Conservation (phyloP, 2,888 invertebrate species). For the Meandrusa payeni region DNA sequence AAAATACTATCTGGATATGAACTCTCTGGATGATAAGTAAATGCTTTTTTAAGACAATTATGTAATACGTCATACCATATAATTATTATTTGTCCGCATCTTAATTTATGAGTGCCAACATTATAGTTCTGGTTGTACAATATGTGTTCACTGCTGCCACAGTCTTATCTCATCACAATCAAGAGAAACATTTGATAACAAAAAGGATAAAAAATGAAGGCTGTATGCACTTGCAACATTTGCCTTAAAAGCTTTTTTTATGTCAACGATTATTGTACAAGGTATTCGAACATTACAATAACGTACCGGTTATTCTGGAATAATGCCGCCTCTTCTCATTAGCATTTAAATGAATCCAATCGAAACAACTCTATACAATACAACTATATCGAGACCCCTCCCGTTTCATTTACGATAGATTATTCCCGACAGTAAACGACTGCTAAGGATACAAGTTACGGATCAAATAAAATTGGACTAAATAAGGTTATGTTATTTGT, state of each 20-base stretch:
- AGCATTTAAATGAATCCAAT: slow-evolving; percentile 76
- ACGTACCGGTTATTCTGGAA: slow-evolving; percentile 58
- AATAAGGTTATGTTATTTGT: slow-evolving; percentile 43
- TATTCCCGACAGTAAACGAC: slow-evolving; percentile 21
- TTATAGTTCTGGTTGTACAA: too few species aligned
- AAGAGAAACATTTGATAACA: slow-evolving; percentile 3
- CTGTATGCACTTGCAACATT: slow-evolving; percentile 2
- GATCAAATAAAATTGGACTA: slow-evolving; percentile 17
- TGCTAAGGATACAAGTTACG: not conserved
- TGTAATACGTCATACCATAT: too few species aligned
- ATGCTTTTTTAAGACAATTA: too few species aligned
- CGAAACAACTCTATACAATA: slow-evolving; percentile 71
- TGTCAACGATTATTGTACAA: slow-evolving; percentile 33
- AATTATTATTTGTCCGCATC: too few species aligned
- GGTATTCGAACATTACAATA: slow-evolving; percentile 27
- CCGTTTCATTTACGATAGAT: slow-evolving; percentile 28
- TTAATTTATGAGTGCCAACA: too few species aligned
- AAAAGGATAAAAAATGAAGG: slow-evolving; percentile 1
- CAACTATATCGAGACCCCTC: slow-evolving; percentile 45
- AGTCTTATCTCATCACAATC: not conserved
- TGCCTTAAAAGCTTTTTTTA: slow-evolving; percentile 16
- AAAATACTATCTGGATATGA: too few species aligned
- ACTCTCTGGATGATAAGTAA: too few species aligned
- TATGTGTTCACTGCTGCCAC: too few species aligned
- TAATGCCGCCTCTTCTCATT: slow-evolving; percentile 62